Conservation (phyloP, 2,113 vertebrate species). For the Pelobates fuscus region DNA sequence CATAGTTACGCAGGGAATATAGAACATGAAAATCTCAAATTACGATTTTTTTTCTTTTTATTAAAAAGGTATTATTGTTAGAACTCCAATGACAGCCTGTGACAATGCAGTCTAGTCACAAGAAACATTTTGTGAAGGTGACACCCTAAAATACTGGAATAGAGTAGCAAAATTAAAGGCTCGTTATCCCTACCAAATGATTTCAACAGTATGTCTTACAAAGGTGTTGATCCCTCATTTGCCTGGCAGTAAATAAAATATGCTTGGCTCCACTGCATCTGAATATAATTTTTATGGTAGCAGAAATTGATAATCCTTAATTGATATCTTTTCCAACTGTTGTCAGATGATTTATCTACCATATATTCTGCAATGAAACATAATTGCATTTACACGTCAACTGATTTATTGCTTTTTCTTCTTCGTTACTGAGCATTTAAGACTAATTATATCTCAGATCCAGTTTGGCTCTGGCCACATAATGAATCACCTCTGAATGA, state of each 20-base stretch:
- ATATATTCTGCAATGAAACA: slow-evolving; percentile 53
- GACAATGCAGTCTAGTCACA: too few species aligned
- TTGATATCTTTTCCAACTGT: slow-evolving; percentile 60
- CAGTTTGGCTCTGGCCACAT: slow-evolving; percentile 74
- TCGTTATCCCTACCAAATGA: neutral
- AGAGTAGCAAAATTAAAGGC: neutral
- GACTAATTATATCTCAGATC: slow-evolving; percentile 79
- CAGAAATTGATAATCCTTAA: slow-evolving; percentile 54
- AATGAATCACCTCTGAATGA: slow-evolving; percentile 75
- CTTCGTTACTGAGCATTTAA: slow-evolving; percentile 68
- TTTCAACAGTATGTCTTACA: slow-evolving; percentile 13
- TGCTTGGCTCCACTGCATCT: slow-evolving; percentile 8
- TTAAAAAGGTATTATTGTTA: too few species aligned
- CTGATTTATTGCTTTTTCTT: slow-evolving; percentile 66
- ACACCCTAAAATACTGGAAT: slow-evolving; percentile 14
- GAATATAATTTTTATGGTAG: slow-evolving; percentile 45
- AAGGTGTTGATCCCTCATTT: slow-evolving; percentile 34
- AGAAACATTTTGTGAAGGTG: neutral
- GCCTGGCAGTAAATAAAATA: slow-evolving; percentile 20
- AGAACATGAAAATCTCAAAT: too few species aligned
- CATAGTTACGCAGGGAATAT: too few species aligned
- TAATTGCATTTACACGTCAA: slow-evolving; percentile 64
- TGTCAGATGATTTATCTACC: slow-evolving; percentile 55
- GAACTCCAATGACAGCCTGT: too few species aligned
- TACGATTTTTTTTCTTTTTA: too few species aligned